Evolutionary conservation across 2,113 vertebrate species (phyloP).

Genomic region (Sus scrofa): T2T-Sscrofa CM000830.6:117598501-117599000

Average conservation of each 20-base stretch:
- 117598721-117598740: conserved; percentile 20
- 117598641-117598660: conserved; percentile 42
- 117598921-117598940: background rate
- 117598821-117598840: background rate
- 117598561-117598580: conserved; percentile 31
- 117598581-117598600: background rate
- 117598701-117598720: background rate
- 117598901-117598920: background rate
- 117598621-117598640: conserved; percentile 13
- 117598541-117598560: background rate
- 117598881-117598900: conserved; percentile 11
- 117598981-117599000: too few relatives aligned
- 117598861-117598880: background rate
- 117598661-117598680: background rate
- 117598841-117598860: conserved; percentile 49
- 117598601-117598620: background rate
- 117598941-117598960: too few relatives aligned
- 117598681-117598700: background rate
- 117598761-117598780: conserved; percentile 66
- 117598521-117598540: conserved; percentile 7
- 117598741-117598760: conserved; percentile 16
- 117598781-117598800: background rate
- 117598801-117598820: background rate
- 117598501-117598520: conserved; percentile 13
- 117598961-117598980: too few relatives aligned